A percentile compares a stretch with the other conserved stretches of the same genome.
Evolutionary conservation across 2,797 vertebrate species (phyloP).

Genomic region (Gallinago nigripennis): DNA sequence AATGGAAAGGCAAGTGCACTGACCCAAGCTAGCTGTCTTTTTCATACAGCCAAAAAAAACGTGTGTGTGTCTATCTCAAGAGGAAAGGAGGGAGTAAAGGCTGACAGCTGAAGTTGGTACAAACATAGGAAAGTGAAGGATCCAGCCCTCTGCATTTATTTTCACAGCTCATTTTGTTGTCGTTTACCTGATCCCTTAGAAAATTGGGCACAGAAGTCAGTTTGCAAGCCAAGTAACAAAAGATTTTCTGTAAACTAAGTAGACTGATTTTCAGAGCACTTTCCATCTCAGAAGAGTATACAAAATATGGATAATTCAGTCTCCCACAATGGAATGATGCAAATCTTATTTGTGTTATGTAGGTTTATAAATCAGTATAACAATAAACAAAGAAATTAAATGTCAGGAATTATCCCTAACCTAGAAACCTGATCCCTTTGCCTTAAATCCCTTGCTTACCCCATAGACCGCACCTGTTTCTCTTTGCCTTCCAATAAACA

Average conservation of each 20-base stretch:
- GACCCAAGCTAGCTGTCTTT: neutral
- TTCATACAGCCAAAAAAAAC: neutral
- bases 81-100: neutral
- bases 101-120: neutral
- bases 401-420: neutral
- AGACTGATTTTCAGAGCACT: neutral
- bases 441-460: neutral
- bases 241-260: neutral
- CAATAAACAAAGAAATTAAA: constrained; percentile 26
- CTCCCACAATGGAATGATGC: neutral
- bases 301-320: neutral
- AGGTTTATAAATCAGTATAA: neutral
- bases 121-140: neutral
- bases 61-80: neutral
- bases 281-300: neutral
- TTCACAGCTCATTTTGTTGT: neutral
- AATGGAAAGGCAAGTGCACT: neutral
- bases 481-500: neutral
- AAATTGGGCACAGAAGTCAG: neutral
- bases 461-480: neutral
- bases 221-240: neutral
- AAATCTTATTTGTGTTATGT: neutral
- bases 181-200: neutral
- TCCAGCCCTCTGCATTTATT: neutral
- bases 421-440: neutral